Conservation (phyloP, 1,140 invertebrate genomes). For the Battus philenor region DNA sequence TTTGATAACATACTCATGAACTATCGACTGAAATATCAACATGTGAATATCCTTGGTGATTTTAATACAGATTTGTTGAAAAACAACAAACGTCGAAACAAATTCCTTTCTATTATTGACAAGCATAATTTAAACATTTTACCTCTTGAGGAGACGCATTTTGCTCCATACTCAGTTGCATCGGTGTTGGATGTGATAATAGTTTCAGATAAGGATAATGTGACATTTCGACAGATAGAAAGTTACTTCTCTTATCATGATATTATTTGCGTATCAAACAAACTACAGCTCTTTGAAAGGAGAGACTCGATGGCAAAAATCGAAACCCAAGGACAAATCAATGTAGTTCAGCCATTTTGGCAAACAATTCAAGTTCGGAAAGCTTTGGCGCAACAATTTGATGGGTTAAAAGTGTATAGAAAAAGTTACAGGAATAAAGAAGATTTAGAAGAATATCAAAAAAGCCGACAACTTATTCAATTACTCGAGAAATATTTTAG, state of each 20-base stretch:
- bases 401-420: too few species aligned
- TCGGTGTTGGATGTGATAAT: conserved; percentile 20
- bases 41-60: conserved; percentile 17
- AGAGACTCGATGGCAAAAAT: too few species aligned
- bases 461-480: too few species aligned
- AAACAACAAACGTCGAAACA: conserved; percentile 11
- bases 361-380: too few species aligned
- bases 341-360: too few species aligned
- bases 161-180: conserved; percentile 9
- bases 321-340: too few species aligned
- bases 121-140: conserved; percentile 15
- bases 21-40: conserved; percentile 2
- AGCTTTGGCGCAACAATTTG: too few species aligned
- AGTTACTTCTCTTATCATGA: conserved; percentile 20
- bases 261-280: conserved; percentile 18
- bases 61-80: conserved; percentile 22
- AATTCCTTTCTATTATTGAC: conserved; percentile 5
- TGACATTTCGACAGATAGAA: conserved; percentile 9
- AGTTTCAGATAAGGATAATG: conserved; percentile 11
- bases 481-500: too few species aligned
- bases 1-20: conserved; percentile 6
- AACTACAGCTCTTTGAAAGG: too few species aligned
- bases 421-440: too few species aligned
- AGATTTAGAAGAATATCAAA: too few species aligned
- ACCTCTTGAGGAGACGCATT: conserved; percentile 14